phyloP scores from a whole-genome alignment of 2,113 vertebrate genomes.

The Dermatemys mawii region DNA sequence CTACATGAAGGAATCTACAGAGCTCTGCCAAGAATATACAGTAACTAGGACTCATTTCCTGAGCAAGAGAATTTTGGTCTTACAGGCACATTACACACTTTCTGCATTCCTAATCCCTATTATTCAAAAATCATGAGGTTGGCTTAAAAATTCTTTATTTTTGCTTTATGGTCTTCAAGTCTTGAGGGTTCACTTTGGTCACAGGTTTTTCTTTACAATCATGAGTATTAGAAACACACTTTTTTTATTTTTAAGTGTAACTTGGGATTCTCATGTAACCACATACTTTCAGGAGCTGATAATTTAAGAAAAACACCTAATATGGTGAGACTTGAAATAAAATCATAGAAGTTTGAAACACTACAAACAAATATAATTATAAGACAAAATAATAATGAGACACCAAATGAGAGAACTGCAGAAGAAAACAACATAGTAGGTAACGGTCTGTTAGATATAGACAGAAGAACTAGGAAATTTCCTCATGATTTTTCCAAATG shows the following conservation, averaged over 20 bases:
- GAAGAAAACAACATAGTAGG: not conserved
- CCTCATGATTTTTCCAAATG: not conserved
- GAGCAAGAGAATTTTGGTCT: not conserved
- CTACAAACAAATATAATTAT: not conserved
- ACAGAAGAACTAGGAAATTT: not conserved
- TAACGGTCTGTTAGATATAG: not conserved
- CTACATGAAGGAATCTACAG: not conserved
- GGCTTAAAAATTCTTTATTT: not conserved
- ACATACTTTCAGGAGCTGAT: not conserved
- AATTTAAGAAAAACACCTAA: not conserved
- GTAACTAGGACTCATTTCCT: not conserved
- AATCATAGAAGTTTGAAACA: not conserved
- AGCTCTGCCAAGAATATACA: not conserved
- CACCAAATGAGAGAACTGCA: not conserved
- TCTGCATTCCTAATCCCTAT: not conserved
- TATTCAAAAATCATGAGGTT: not conserved
- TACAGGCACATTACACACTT: not conserved
- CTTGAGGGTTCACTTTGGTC: not conserved
- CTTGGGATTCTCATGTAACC: not conserved
- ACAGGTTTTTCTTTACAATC: accelerated
- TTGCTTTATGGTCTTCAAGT: not conserved
- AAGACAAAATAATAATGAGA: not conserved
- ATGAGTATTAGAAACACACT: accelerated
- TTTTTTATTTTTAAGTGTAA: not conserved
- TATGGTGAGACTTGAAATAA: not conserved